Percentiles rank a stretch among this genome's conserved stretches.
Conservation (phyloP, 2,113 vertebrate genomes). For the Candoia aspera region DNA sequence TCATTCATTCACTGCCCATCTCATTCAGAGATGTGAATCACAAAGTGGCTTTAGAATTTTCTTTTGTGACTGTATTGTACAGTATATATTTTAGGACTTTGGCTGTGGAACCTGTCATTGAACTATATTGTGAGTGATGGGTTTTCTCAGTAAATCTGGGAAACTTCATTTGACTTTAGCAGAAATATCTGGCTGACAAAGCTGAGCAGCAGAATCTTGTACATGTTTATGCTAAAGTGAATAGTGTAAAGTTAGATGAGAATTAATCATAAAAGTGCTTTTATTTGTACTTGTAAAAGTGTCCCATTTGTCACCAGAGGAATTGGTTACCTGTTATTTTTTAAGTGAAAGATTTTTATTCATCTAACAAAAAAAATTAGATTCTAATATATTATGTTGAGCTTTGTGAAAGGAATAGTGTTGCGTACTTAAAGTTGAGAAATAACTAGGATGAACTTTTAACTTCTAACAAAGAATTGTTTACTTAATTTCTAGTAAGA, state of each 20-base stretch:
- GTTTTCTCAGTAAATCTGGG: background rate
- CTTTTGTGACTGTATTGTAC: background rate
- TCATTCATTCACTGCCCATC: too few relatives aligned
- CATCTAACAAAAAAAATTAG: background rate
- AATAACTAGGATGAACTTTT: background rate
- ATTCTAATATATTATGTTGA: background rate
- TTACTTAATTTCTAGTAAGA: conserved; percentile 6
- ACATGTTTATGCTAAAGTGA: background rate
- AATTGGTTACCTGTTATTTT: background rate
- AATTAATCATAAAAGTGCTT: background rate
- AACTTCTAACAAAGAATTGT: conserved; percentile 23
- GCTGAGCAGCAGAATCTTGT: background rate
- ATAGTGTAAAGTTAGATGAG: background rate
- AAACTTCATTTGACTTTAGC: background rate
- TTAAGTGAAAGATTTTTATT: background rate
- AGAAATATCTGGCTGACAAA: background rate
- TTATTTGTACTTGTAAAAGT: background rate
- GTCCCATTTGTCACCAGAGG: background rate
- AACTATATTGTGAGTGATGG: background rate
- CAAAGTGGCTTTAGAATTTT: background rate
- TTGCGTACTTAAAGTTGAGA: conserved; percentile 6
- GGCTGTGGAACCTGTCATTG: background rate
- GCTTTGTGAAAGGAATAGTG: conserved; percentile 6
- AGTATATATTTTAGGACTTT: background rate
- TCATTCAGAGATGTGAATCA: background rate